phyloP scores from a whole-genome alignment of 2,113 vertebrate genomes.

The Rhinogobius similis region DNA sequence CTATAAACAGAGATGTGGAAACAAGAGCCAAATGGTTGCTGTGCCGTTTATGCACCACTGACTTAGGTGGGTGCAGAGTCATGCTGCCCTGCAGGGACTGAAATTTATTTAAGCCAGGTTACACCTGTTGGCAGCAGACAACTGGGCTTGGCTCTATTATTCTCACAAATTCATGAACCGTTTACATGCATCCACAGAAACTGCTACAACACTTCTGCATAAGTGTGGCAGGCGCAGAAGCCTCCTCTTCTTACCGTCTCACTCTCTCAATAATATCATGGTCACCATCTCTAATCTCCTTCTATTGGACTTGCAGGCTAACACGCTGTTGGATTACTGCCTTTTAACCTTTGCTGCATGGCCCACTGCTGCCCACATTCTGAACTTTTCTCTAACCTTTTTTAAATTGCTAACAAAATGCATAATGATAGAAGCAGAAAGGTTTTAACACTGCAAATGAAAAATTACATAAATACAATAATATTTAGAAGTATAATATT shows the following conservation, averaged over 20 bases:
- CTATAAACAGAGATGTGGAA: constrained; percentile 5
- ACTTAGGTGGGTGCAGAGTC: constrained; percentile 44
- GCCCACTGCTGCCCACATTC: constrained; percentile 21
- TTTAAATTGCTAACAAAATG: constrained; percentile 6
- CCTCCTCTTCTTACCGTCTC: constrained; percentile 22
- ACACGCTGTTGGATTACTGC: constrained; percentile 55
- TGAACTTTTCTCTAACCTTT: constrained; percentile 13
- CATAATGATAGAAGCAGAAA: constrained; percentile 1
- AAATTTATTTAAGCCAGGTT: constrained; percentile 67
- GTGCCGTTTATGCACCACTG: constrained; percentile 31
- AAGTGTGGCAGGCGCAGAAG: constrained; percentile 37
- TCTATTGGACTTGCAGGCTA: constrained; percentile 34
- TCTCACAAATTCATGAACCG: constrained; percentile 33
- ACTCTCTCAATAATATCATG: constrained; percentile 39
- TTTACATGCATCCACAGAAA: constrained; percentile 36
- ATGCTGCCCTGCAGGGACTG: constrained; percentile 55
- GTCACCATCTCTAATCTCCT: constrained; percentile 57
- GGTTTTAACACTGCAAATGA: background rate
- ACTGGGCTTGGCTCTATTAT: constrained; percentile 18
- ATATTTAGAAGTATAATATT: background rate
- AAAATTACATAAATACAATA: background rate
- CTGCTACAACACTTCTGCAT: constrained; percentile 11
- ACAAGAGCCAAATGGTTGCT: constrained; percentile 18
- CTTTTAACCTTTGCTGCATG: constrained; percentile 42
- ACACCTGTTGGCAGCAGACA: constrained; percentile 57